phyloP scores from a whole-genome alignment of 2,888 invertebrate genomes.

The Bellardia bayeri region DNA sequence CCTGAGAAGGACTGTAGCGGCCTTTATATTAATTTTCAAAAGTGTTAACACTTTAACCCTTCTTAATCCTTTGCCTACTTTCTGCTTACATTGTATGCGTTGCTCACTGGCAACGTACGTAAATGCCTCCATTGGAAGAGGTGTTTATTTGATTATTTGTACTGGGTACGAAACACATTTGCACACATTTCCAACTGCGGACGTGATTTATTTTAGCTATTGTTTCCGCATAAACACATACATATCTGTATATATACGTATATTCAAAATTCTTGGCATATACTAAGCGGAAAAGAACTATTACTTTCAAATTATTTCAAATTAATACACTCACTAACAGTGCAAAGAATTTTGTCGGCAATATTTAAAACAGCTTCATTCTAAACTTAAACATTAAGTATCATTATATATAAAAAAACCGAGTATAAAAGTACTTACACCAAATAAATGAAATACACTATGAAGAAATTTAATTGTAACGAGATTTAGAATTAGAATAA shows the following conservation, averaged over 20 bases:
- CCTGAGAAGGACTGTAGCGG: slow-evolving; percentile 74
- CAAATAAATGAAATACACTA: too few species aligned
- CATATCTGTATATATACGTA: neutral
- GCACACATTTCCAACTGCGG: neutral
- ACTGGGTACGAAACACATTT: slow-evolving; percentile 30
- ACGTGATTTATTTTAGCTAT: slow-evolving; percentile 24
- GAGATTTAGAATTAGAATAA: too few species aligned
- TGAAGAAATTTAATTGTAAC: too few species aligned
- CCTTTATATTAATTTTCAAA: slow-evolving; percentile 69
- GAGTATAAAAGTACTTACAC: too few species aligned
- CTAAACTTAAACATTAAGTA: too few species aligned
- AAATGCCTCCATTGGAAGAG: slow-evolving; percentile 58
- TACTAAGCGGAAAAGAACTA: too few species aligned
- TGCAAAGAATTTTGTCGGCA: too few species aligned
- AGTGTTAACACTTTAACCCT: slow-evolving; percentile 72
- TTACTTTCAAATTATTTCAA: too few species aligned
- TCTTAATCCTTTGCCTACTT: slow-evolving; percentile 42
- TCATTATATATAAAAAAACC: too few species aligned
- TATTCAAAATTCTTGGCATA: too few species aligned
- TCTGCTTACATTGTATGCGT: slow-evolving; percentile 39
- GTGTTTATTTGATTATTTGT: slow-evolving; percentile 53
- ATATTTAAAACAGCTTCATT: too few species aligned
- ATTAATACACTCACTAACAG: too few species aligned
- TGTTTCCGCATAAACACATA: slow-evolving; percentile 6
- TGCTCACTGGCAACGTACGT: slow-evolving; percentile 43